Conservation (phyloP, 2,888 invertebrate genomes). For the Dicyrtomina minuta region DNA sequence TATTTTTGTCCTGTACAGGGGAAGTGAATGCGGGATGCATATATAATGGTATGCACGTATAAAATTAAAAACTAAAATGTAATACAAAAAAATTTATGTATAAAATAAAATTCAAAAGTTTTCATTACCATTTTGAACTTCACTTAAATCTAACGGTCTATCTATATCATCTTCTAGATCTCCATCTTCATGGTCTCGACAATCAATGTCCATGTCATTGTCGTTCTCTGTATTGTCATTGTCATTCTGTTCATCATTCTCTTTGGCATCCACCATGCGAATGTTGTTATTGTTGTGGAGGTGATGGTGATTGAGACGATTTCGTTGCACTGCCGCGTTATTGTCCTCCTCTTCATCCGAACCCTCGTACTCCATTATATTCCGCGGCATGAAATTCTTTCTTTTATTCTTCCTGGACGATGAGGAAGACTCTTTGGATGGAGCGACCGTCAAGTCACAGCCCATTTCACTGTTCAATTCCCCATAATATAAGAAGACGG, state of each 20-base stretch:
- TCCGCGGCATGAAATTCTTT: constrained; percentile 77
- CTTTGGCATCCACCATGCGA: constrained; percentile 36
- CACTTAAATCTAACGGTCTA: constrained; percentile 52
- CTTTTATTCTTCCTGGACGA: constrained; percentile 66
- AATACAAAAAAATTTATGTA: too few relatives aligned
- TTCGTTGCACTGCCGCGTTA: constrained; percentile 43
- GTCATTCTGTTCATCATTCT: constrained; percentile 38
- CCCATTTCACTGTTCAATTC: constrained; percentile 47
- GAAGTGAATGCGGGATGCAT: too few relatives aligned
- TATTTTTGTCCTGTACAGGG: too few relatives aligned
- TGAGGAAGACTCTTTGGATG: constrained; percentile 38
- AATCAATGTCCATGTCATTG: constrained; percentile 52
- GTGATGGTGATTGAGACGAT: constrained; percentile 29
- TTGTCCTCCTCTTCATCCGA: constrained; percentile 54
- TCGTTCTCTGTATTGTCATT: constrained; percentile 39
- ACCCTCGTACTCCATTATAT: constrained; percentile 60
- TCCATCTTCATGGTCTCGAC: constrained; percentile 51
- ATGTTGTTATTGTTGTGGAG: constrained; percentile 23
- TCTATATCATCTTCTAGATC: constrained; percentile 41
- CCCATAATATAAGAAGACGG: too few relatives aligned
- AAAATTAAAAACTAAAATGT: neutral
- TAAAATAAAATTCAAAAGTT: constrained; percentile 7
- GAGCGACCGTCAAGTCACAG: constrained; percentile 47
- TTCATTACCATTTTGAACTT: constrained; percentile 52
- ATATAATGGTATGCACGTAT: too few relatives aligned